A percentile compares a stretch with the other conserved stretches of the same genome.
These are phyloP conservation scores for Sebastiscus albofasciatus DNA, from an alignment of 2,797 vertebrate species.

Conservation along the genomic window DNA sequence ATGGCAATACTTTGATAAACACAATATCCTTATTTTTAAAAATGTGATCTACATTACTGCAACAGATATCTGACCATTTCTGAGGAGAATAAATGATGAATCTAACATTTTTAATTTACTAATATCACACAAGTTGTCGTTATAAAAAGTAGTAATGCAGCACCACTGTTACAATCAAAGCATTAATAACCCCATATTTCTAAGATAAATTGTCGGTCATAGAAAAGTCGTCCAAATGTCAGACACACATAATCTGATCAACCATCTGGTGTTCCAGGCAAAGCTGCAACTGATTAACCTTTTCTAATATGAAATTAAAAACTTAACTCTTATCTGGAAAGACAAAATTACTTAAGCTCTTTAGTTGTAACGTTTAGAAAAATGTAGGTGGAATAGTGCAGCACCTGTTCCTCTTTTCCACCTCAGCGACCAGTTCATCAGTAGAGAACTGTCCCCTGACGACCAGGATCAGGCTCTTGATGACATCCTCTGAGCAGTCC, in stretches of 20 bases:
- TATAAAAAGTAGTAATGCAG: background rate
- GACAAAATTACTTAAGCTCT: background rate
- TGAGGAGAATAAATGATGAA: background rate
- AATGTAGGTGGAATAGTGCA: background rate
- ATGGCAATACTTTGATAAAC: background rate
- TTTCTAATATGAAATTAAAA: background rate
- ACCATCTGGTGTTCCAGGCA: background rate
- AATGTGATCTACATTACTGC: background rate
- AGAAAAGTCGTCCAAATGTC: background rate
- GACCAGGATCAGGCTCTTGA: slow-evolving; percentile 97
- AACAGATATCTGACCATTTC: background rate
- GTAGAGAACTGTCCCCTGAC: slow-evolving; percentile 98
- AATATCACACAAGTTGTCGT: background rate
- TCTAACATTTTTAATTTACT: background rate
- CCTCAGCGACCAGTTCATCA: slow-evolving; percentile 97
- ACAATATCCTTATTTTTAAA: background rate
- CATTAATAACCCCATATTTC: background rate
- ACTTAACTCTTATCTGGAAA: too few species aligned
- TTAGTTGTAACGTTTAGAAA: background rate
- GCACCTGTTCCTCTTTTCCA: slow-evolving; percentile 98
- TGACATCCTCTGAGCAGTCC: slow-evolving; percentile 98
- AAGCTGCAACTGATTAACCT: background rate
- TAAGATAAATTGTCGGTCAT: background rate
- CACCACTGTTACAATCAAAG: background rate
- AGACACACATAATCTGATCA: background rate